Evolutionary conservation across 2,797 vertebrate species (phyloP).

Genomic region (Merluccius polli): DNA sequence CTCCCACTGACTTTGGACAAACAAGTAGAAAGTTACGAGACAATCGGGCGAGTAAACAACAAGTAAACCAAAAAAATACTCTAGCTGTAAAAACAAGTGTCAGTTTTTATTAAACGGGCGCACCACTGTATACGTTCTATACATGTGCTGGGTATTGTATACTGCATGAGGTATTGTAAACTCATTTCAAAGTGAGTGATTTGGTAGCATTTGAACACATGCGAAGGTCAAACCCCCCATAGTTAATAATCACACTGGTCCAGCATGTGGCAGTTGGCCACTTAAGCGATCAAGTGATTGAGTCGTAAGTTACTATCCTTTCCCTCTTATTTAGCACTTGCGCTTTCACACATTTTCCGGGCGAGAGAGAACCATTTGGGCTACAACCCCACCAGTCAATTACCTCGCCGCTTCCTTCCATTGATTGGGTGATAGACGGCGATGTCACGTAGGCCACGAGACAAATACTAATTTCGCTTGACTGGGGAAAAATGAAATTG

Average conservation of each 20-base stretch:
- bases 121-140: neutral
- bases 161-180: neutral
- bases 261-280: constrained; percentile 8
- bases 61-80: neutral
- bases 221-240: constrained; percentile 28
- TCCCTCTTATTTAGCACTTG: neutral
- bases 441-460: constrained; percentile 5
- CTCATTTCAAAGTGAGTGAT: neutral
- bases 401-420: constrained; percentile 20
- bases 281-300: constrained; percentile 28
- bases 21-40: neutral
- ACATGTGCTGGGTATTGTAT: neutral
- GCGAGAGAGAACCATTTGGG: constrained; percentile 31
- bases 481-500: constrained; percentile 34
- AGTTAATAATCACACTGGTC: neutral
- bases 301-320: constrained; percentile 33
- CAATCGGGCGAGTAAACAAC: neutral
- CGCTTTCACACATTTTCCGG: neutral
- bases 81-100: neutral
- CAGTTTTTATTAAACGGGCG: neutral
- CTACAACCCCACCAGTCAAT: constrained; percentile 29
- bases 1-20: no score
- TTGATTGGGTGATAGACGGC: constrained; percentile 29
- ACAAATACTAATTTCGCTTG: constrained; percentile 24
- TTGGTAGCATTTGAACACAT: constrained; percentile 4